phyloP scores from a whole-genome alignment of 1,140 invertebrate species.

The Zaprionus davidi region DNA sequence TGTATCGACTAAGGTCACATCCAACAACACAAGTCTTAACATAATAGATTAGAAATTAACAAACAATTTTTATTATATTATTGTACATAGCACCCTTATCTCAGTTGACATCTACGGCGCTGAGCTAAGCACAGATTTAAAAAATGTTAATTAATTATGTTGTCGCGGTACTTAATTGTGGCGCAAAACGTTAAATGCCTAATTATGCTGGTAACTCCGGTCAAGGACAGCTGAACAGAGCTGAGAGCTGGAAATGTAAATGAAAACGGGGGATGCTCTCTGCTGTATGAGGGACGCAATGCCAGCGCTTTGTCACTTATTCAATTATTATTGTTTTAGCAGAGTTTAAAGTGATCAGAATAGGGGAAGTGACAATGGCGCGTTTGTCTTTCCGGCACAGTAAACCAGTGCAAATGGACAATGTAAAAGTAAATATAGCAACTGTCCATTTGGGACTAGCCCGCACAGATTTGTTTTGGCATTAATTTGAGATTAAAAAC shows the following conservation, averaged over 20 bases:
- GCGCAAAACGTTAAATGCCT: constrained; percentile 65
- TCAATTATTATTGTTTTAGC: constrained; percentile 75
- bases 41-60: too few relatives aligned
- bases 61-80: too few relatives aligned
- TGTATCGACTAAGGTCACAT: too few relatives aligned
- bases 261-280: constrained; percentile 23
- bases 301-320: constrained; percentile 11
- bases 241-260: neutral
- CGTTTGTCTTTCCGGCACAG: constrained; percentile 48
- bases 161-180: constrained; percentile 63
- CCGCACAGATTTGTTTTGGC: constrained; percentile 68
- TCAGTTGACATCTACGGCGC: too few relatives aligned
- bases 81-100: too few relatives aligned
- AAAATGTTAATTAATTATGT: constrained; percentile 67
- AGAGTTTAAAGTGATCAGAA: constrained; percentile 62
- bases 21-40: too few relatives aligned
- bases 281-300: neutral
- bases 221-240: constrained; percentile 29
- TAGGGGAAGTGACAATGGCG: constrained; percentile 50
- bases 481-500: constrained; percentile 67
- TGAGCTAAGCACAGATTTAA: neutral
- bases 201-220: constrained; percentile 73
- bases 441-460: constrained; percentile 25
- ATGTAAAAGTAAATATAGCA: constrained; percentile 52
- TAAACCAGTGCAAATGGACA: constrained; percentile 2